Base-by-base conservation (phyloP, 2,113 vertebrate species). In the Jaculus jaculus region DNA sequence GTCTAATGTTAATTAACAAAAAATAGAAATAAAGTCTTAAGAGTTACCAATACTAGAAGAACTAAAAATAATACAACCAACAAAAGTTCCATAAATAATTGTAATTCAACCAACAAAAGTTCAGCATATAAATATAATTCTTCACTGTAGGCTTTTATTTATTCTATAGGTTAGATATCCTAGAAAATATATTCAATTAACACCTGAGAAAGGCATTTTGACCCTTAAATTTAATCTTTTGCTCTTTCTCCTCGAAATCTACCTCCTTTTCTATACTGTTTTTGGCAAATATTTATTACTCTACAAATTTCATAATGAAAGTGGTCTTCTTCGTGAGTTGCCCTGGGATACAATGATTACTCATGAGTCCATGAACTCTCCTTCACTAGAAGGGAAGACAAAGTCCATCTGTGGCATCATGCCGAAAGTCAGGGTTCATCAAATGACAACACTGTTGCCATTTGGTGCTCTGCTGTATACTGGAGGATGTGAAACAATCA, bases 151-250 rank as follows among this genome's bases (percentile, higher is more conserved):
- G 5, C 10, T 86, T 83, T 63, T 16, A 37, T 90, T 85, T 72
- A 4, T 89, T 90, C 32, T 82, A 21, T 63, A 42, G n/a, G 69
- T 80, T 92, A 87, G 92, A 24, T 42, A 68, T 3, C 73, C 77
- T 74, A 85, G 78, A 92, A 90, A 79, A 75, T 32, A 39, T 79
- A 23, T 66, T 84, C 80, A 75, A 74, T 63, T 77, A 42, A 23
- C 20, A 21, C n/a, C 37, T 85, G 7, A 2, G 54, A 92, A 68
- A 81, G 28, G 17, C 18, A 84, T 87, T 71, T 94, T 75, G 74
- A 47, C 7, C 30, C 85, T 65, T 69, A 80, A 63, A 28, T 78
- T 20, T 58, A 32, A 42, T 68, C 91, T 91, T 75, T 17, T 68
- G 16, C 65, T 73, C 79, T 77, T 95, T 81, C 63, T 39, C 20